Evolutionary conservation across 1,140 invertebrate species (phyloP).

Genomic region (Drosophila hydei): DNA sequence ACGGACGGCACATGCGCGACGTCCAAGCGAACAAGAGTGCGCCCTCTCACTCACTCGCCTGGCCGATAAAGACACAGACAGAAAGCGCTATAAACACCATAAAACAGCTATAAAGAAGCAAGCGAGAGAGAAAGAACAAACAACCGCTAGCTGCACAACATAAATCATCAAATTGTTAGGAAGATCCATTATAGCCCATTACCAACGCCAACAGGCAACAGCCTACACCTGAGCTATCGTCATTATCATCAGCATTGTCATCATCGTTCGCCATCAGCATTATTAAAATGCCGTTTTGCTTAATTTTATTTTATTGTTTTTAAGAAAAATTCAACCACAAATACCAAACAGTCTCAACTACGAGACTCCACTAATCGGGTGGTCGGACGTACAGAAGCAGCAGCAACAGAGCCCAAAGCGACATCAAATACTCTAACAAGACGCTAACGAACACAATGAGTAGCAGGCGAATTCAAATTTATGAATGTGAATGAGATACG

Average conservation of each 20-base stretch:
- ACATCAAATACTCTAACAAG: slow-evolving; percentile 45
- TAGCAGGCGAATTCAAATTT: slow-evolving; percentile 77
- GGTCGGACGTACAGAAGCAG: slow-evolving; percentile 46
- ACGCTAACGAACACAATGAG: slow-evolving; percentile 66
- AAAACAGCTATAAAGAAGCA: slow-evolving; percentile 69
- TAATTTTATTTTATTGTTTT: slow-evolving; percentile 83
- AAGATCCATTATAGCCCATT: slow-evolving; percentile 83
- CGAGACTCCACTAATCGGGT: slow-evolving; percentile 53
- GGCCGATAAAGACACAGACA: slow-evolving; percentile 69
- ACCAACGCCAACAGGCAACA: slow-evolving; percentile 59
- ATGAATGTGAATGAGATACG: slow-evolving; percentile 82
- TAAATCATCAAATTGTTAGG: slow-evolving; percentile 83
- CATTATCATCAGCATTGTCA: slow-evolving; percentile 37
- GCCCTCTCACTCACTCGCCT: slow-evolving; percentile 21
- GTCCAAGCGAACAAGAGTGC: slow-evolving; percentile 3
- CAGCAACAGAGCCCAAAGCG: slow-evolving; percentile 4
- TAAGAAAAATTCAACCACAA: slow-evolving; percentile 71
- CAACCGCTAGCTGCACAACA: slow-evolving; percentile 78
- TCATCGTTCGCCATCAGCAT: slow-evolving; percentile 39
- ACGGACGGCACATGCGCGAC: slow-evolving; percentile 67
- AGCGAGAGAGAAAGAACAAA: slow-evolving; percentile 25
- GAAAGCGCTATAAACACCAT: slow-evolving; percentile 73
- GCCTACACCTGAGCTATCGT: slow-evolving; percentile 39
- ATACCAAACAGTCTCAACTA: slow-evolving; percentile 56
- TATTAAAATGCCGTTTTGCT: slow-evolving; percentile 83